phyloP scores from a whole-genome alignment of 2,797 vertebrate genomes.

The Rhodeus uyekii region DNA sequence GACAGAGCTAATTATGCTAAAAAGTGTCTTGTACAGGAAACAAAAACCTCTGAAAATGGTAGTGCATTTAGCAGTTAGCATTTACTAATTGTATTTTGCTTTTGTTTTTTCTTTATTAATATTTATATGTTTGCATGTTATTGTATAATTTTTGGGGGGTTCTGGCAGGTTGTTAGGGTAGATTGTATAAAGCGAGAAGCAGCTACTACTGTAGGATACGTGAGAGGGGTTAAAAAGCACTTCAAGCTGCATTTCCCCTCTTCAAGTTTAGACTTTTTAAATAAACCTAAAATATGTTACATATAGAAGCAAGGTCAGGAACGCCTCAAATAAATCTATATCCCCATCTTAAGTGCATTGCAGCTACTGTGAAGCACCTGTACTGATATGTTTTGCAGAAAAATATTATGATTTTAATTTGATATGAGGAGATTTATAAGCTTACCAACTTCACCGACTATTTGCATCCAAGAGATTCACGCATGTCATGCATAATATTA shows the following conservation, averaged over 20 bases:
- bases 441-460: neutral
- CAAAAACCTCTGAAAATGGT: neutral
- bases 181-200: neutral
- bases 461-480: neutral
- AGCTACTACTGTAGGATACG: neutral
- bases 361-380: neutral
- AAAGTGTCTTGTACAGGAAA: neutral
- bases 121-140: neutral
- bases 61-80: neutral
- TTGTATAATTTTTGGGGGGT: neutral
- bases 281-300: neutral
- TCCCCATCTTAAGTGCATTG: neutral
- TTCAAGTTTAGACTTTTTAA: neutral
- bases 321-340: neutral
- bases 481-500: constrained; percentile 18
- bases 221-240: neutral
- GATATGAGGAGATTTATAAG: constrained; percentile 10
- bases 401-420: constrained; percentile 9
- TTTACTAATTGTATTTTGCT: neutral
- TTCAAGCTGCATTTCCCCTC: neutral
- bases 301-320: neutral
- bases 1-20: neutral
- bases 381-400: neutral
- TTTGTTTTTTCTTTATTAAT: neutral
- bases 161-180: neutral